A percentile compares a stretch with the other conserved stretches of the same genome.
These are phyloP conservation scores for Hippocampus mohnikei DNA, from an alignment of 2,113 vertebrate genomes.

Conservation along the genomic window DNA sequence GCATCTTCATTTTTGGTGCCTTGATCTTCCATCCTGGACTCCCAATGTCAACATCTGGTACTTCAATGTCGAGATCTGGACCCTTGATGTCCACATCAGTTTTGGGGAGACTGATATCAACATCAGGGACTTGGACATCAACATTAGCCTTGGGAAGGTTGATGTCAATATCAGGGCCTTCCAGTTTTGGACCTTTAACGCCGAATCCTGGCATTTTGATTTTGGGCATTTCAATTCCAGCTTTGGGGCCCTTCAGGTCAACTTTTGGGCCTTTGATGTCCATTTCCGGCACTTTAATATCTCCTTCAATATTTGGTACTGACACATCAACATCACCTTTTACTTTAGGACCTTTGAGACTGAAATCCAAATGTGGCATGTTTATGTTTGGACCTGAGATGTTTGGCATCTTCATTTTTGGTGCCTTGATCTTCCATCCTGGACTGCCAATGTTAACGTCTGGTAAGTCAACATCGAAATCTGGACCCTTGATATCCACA, in stretches of 20 bases:
- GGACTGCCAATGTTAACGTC: too few species aligned
- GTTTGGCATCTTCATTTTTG: too few species aligned
- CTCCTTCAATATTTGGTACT: constrained; percentile 3
- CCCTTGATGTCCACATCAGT: constrained; percentile 28
- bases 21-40: constrained; percentile 10
- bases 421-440: too few species aligned
- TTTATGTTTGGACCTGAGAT: too few species aligned
- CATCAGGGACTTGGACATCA: neutral
- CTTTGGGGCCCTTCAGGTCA: neutral
- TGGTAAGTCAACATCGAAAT: too few species aligned
- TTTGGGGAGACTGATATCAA: constrained; percentile 12
- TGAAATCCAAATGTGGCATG: constrained; percentile 37
- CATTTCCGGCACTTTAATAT: neutral
- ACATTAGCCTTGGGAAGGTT: constrained; percentile 9
- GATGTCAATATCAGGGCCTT: neutral
- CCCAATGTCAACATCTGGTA: constrained; percentile 6
- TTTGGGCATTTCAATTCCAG: constrained; percentile 20
- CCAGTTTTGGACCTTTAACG: constrained; percentile 49
- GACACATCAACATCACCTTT: constrained; percentile 27
- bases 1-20: constrained; percentile 10
- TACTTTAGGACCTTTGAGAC: neutral
- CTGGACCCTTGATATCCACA: too few species aligned
- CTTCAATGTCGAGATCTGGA: constrained; percentile 13
- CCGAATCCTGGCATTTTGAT: constrained; percentile 34
- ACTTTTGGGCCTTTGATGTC: constrained; percentile 8